Conservation (phyloP, 1,140 invertebrate genomes). For the Drosophila bifasciata region DNA sequence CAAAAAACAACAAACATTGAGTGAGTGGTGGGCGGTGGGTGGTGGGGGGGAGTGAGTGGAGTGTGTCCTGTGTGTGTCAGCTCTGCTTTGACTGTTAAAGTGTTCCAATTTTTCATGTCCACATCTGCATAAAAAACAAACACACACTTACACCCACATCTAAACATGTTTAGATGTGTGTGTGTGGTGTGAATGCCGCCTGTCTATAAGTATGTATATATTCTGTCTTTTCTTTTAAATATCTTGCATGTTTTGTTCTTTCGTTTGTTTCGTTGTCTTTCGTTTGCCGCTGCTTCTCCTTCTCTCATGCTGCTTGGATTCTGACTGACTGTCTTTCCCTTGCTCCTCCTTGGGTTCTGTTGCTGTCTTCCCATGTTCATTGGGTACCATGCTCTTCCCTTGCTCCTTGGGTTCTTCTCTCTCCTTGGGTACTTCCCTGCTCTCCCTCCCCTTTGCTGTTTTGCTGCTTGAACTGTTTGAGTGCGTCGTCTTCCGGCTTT, state of each 20-base stretch:
- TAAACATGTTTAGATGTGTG: slow-evolving; percentile 37
- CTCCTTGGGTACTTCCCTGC: slow-evolving; percentile 5
- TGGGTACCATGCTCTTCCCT: slow-evolving; percentile 25
- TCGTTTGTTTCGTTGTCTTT: slow-evolving; percentile 36
- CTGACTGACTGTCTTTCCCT: no score
- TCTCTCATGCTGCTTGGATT: slow-evolving; percentile 14
- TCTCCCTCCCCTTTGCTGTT: slow-evolving; percentile 17
- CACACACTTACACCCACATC: slow-evolving; percentile 23
- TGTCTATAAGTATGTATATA: slow-evolving; percentile 56
- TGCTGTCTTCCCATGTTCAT: slow-evolving; percentile 21
- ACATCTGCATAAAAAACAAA: slow-evolving; percentile 59
- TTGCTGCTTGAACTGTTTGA: slow-evolving; percentile 21
- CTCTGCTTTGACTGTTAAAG: slow-evolving; percentile 73
- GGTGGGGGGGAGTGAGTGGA: slow-evolving; percentile 1
- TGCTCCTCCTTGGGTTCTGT: no score
- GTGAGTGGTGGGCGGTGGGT: neutral
- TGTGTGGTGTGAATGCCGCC: slow-evolving; percentile 27
- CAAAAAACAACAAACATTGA: slow-evolving; percentile 70
- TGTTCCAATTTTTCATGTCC: slow-evolving; percentile 78
- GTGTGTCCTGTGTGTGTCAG: slow-evolving; percentile 26
- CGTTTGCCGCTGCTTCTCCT: slow-evolving; percentile 21
- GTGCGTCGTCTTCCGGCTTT: slow-evolving; percentile 76
- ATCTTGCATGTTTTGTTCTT: slow-evolving; percentile 47
- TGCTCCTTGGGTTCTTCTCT: slow-evolving; percentile 3
- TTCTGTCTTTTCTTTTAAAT: slow-evolving; percentile 42